Evolutionary conservation across 2,797 vertebrate genomes (phyloP).

Genomic region (Petrocephalus schoutedeni): DNA sequence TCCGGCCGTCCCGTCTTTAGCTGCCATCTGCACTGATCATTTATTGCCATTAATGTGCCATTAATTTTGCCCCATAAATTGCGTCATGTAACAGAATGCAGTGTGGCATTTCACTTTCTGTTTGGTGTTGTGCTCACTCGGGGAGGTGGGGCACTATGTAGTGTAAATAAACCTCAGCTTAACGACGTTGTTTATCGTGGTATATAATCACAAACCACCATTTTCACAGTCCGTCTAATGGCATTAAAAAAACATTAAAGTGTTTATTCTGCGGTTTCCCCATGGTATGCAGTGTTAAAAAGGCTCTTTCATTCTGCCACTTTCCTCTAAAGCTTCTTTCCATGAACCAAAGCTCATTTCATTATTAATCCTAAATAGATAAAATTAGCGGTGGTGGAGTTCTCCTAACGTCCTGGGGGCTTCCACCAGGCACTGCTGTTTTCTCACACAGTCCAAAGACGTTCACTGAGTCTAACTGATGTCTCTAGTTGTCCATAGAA

Average conservation of each 20-base stretch:
- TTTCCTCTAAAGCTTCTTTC: conserved; percentile 59
- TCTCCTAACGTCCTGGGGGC: not conserved
- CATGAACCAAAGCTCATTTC: conserved; percentile 61
- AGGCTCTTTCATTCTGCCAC: conserved; percentile 49
- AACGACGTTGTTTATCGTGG: not conserved
- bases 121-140: not conserved
- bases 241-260: not conserved
- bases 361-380: conserved; percentile 48
- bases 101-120: not conserved
- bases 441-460: not conserved
- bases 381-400: not conserved
- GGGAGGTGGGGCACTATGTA: not conserved
- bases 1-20: not conserved
- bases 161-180: not conserved
- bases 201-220: not conserved
- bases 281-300: conserved; percentile 17
- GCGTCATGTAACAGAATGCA: not conserved
- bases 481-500: not conserved
- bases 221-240: not conserved
- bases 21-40: not conserved
- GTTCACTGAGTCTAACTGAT: not conserved
- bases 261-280: not conserved
- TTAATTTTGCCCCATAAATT: not conserved
- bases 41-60: not conserved
- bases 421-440: not conserved